Evolutionary conservation across 2,797 vertebrate genomes (phyloP).

Genomic region (Pristis pectinata): DNA sequence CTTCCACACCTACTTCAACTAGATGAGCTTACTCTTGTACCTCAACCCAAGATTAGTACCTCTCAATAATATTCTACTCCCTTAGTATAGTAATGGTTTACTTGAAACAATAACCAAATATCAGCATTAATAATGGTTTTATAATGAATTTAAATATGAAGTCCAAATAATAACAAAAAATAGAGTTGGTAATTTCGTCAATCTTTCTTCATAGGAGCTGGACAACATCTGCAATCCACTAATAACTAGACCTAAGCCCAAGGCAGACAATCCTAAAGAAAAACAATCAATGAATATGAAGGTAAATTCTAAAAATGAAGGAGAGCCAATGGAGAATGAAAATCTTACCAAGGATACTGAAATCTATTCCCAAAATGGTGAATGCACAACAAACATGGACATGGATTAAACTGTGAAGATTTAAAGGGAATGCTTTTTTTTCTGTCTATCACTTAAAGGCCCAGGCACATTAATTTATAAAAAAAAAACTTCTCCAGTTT

Average conservation of each 20-base stretch:
- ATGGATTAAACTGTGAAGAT: conserved; percentile 55
- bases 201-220: conserved; percentile 52
- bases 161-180: neutral
- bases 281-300: conserved; percentile 49
- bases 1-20: neutral
- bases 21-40: neutral
- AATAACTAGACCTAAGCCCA: conserved; percentile 67
- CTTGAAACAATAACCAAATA: neutral
- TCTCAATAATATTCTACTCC: neutral
- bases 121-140: neutral
- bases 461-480: conserved; percentile 40
- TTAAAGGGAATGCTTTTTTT: conserved; percentile 46
- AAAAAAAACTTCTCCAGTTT: neutral
- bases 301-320: conserved; percentile 39
- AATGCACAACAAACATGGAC: conserved; percentile 57
- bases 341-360: conserved; percentile 46
- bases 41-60: neutral
- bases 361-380: conserved; percentile 55
- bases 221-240: conserved; percentile 59
- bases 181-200: neutral
- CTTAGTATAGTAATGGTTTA: neutral
- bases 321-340: conserved; percentile 50
- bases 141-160: neutral
- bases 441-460: conserved; percentile 51
- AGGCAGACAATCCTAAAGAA: conserved; percentile 65